phyloP scores from a whole-genome alignment of 1,140 invertebrate genomes.

The Drosophila hydei region DNA sequence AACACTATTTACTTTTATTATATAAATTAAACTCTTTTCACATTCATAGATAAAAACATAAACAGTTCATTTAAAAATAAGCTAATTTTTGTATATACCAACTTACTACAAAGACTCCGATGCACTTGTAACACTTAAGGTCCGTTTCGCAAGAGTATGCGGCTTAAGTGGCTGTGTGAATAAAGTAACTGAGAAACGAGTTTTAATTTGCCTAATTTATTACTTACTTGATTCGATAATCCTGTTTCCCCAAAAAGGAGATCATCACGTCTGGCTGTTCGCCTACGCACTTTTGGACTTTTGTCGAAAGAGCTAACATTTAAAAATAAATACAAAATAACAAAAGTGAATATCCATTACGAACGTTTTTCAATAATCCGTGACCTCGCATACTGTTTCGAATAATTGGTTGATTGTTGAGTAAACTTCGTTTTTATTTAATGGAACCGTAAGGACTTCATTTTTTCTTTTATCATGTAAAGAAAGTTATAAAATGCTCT shows the following conservation, averaged over 20 bases:
- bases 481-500: slow-evolving; percentile 16
- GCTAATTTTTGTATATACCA: too few species aligned
- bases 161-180: background rate
- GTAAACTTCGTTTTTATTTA: slow-evolving; percentile 34
- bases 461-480: slow-evolving; percentile 18
- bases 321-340: slow-evolving; percentile 29
- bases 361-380: slow-evolving; percentile 16
- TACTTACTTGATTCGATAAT: slow-evolving; percentile 10
- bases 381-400: slow-evolving; percentile 28
- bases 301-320: slow-evolving; percentile 56
- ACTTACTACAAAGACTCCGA: background rate
- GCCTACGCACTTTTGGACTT: slow-evolving; percentile 87
- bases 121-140: background rate
- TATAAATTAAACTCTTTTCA: background rate
- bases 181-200: background rate
- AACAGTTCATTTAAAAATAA: too few species aligned
- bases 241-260: slow-evolving; percentile 86
- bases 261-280: slow-evolving; percentile 88
- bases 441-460: slow-evolving; percentile 16
- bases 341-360: slow-evolving; percentile 1
- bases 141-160: too few species aligned
- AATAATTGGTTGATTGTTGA: slow-evolving; percentile 40
- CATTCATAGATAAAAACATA: background rate
- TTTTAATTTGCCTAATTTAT: background rate
- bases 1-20: background rate